phyloP scores from a whole-genome alignment of 2,113 vertebrate species.

The Hemiprocne comata region DNA sequence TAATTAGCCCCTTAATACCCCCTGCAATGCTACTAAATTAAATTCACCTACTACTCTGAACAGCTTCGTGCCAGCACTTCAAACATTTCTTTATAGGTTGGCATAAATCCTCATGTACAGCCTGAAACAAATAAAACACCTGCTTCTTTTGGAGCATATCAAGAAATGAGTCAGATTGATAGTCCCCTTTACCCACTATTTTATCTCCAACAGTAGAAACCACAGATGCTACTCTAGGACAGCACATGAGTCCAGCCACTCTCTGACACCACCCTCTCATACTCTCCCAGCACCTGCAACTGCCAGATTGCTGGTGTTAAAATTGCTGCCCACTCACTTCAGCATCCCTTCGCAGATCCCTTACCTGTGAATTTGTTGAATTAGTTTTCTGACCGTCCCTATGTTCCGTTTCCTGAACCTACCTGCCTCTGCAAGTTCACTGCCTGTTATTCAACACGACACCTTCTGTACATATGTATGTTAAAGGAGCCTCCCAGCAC shows the following conservation, averaged over 20 bases:
- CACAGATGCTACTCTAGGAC: background rate
- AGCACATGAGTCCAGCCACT: fast-evolving
- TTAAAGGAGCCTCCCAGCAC: background rate
- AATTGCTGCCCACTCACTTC: fast-evolving
- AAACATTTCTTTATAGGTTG: background rate
- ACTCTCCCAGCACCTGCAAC: background rate
- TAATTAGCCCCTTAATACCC: background rate
- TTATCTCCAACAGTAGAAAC: background rate
- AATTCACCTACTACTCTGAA: background rate
- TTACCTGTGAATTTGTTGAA: fast-evolving
- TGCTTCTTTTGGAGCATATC: background rate
- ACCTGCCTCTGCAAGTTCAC: background rate
- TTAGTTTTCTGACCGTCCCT: background rate
- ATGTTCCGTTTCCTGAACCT: background rate
- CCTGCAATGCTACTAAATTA: background rate
- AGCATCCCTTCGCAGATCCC: background rate
- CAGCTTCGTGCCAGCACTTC: background rate
- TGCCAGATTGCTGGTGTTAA: fast-evolving
- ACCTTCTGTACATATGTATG: fast-evolving
- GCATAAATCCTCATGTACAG: background rate
- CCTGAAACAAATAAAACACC: background rate
- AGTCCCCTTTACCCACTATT: background rate
- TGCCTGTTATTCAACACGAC: background rate
- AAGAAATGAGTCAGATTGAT: fast-evolving
- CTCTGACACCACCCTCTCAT: fast-evolving